phyloP scores from a whole-genome alignment of 2,113 vertebrate genomes.

The Rhagologus leucostigma region DNA sequence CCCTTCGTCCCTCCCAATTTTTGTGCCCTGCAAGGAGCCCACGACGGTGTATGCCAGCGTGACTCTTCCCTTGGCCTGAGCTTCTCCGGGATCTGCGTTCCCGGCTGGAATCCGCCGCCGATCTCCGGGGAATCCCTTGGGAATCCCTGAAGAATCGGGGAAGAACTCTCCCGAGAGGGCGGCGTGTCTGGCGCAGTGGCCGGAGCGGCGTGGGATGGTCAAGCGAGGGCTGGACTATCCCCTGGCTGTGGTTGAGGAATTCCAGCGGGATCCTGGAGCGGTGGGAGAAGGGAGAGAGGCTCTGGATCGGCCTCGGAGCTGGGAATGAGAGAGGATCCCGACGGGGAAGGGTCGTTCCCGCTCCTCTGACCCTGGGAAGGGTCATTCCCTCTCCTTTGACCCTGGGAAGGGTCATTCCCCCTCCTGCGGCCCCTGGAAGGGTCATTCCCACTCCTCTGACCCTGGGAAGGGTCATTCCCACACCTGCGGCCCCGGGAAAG shows the following conservation, averaged over 20 bases:
- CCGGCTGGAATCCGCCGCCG: not conserved
- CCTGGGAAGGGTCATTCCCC: too few species aligned
- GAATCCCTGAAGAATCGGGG: not conserved
- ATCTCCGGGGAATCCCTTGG: not conserved
- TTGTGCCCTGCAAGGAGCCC: not conserved
- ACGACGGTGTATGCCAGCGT: not conserved
- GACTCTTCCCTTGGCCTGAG: not conserved
- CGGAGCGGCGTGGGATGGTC: not conserved
- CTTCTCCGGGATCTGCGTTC: not conserved
- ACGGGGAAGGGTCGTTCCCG: not conserved
- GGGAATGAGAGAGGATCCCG: rapidly evolving
- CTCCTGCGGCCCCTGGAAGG: too few species aligned
- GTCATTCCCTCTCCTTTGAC: too few species aligned
- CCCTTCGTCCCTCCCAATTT: not conserved
- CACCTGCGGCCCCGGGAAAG: not conserved
- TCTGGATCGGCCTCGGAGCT: rapidly evolving
- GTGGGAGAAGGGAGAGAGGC: not conserved
- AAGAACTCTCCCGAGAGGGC: rapidly evolving
- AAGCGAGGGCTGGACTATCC: not conserved
- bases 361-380: too few species aligned
- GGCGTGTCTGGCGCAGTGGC: not conserved
- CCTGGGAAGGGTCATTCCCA: not conserved
- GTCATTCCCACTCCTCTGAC: too few species aligned
- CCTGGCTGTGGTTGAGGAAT: rapidly evolving
- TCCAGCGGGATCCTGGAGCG: not conserved